These are phyloP conservation scores for Chrysomallon squamiferum DNA, from an alignment of 1,140 invertebrate species.

Conservation along the genomic window DNA sequence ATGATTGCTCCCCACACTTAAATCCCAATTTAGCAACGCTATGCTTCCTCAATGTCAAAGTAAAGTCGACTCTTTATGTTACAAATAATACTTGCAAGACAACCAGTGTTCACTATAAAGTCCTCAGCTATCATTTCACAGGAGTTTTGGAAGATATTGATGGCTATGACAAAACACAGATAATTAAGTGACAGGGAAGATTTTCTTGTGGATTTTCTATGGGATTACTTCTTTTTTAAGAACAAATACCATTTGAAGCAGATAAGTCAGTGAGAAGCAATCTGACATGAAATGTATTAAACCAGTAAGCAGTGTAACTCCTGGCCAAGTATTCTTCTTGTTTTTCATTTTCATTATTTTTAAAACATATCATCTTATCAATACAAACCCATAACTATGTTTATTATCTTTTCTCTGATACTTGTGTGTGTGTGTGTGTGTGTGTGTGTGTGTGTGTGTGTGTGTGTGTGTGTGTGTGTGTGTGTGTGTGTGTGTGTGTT, in stretches of 20 bases:
- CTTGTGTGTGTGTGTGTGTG: too few relatives aligned
- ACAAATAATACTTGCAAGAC: constrained; percentile 16
- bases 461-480: too few relatives aligned
- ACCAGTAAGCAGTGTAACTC: too few relatives aligned
- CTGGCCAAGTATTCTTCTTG: too few relatives aligned
- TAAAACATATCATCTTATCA: too few relatives aligned
- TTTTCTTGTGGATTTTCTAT: constrained; percentile 12
- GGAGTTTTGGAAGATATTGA: constrained; percentile 15
- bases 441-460: too few relatives aligned
- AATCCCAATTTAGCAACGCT: constrained; percentile 25
- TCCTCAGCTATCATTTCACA: constrained; percentile 13
- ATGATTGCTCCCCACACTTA: constrained; percentile 29
- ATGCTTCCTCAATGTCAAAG: constrained; percentile 17
- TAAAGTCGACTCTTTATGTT: constrained; percentile 16
- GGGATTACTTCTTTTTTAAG: constrained; percentile 21
- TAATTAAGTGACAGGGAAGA: constrained; percentile 18
- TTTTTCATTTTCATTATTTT: too few relatives aligned
- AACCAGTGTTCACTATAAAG: constrained; percentile 10
- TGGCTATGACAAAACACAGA: constrained; percentile 17
- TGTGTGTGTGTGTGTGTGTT: too few relatives aligned
- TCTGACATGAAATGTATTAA: too few relatives aligned
- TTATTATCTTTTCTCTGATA: too few relatives aligned
- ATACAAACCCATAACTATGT: too few relatives aligned
- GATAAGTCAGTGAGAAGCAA: too few relatives aligned
- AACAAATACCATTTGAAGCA: background rate